Evolutionary conservation across 1,140 invertebrate species (phyloP), one percentile per base, ranked within the genome.

Genomic region (Orius insidiosus): DNA sequence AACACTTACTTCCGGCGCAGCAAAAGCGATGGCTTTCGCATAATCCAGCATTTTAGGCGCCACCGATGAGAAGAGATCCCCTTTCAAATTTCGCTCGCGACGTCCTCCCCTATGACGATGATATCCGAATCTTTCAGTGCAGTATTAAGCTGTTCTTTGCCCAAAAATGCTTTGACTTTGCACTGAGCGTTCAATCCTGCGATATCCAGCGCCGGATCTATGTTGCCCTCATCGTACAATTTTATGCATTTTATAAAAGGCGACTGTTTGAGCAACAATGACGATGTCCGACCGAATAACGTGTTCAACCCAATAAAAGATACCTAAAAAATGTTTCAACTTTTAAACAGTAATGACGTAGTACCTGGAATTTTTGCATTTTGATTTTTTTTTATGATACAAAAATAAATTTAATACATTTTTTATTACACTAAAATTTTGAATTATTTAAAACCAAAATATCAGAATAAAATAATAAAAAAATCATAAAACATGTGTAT

Each of bases 291-390:
- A 5, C 49, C 49, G 31, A 42, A 50, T 4, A 41, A 19, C 14
- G 44, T 40, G 35, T 35, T 50, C 9, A 50, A 11, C 14, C 49
- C 49, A n/a, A 50, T n/a, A 10, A 50, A 10, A 16, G 49, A 30
- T 15, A 50, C 49, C 49, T 50, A 15, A 13, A 50, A 39, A n/a
- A n/a, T n/a, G n/a, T n/a, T n/a, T n/a, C 24, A 24, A 24, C n/a
- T 24, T 4, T 24, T 4, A 24, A 24, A 24, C 24, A 24, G 24
- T 4, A 24, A 24, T 4, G 7, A 24, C 24, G 24, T 24, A 4
- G 7, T 24, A 24, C 24, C 24, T 24, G 24, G 24, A 24, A 24
- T 24, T 24, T 24, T 24, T 24, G 24, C 24, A 24, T 24, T 24
- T 24, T n/a, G n/a, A n/a, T 24, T 24, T 3, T 4, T 4, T 24